phyloP scores from a whole-genome alignment of 2,113 vertebrate species.

The Thamnophis sirtalis region DNA sequence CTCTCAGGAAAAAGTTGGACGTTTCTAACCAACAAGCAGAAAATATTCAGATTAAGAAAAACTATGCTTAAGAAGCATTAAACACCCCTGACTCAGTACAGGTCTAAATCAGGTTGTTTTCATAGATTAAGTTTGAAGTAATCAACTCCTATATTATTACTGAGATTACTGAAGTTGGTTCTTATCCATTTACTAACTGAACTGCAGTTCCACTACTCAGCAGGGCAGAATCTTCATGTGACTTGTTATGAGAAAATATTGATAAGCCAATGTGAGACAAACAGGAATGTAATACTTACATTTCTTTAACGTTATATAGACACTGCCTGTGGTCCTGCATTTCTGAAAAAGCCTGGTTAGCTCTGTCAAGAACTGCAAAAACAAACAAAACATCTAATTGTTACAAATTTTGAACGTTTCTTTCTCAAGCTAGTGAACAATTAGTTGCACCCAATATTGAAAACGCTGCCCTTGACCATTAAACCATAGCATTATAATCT shows the following conservation, averaged over 20 bases:
- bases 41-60: neutral
- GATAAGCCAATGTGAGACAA: neutral
- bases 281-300: constrained; percentile 67
- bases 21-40: neutral
- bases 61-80: neutral
- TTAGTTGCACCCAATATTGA: neutral
- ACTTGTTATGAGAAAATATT: neutral
- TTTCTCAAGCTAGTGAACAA: neutral
- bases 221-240: neutral
- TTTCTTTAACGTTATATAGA: constrained; percentile 96
- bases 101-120: neutral
- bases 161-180: neutral
- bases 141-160: neutral
- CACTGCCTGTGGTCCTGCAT: constrained; percentile 88
- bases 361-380: constrained; percentile 91
- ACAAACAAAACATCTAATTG: neutral
- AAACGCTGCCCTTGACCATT: neutral
- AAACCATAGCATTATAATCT: neutral
- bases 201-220: neutral
- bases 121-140: neutral
- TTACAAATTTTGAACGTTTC: neutral
- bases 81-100: neutral
- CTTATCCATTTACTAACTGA: neutral
- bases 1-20: neutral
- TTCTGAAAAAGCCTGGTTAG: constrained; percentile 96